These are phyloP conservation scores for Athene cunicularia DNA, from an alignment of 2,113 vertebrate genomes.

Conservation along the genomic window DNA sequence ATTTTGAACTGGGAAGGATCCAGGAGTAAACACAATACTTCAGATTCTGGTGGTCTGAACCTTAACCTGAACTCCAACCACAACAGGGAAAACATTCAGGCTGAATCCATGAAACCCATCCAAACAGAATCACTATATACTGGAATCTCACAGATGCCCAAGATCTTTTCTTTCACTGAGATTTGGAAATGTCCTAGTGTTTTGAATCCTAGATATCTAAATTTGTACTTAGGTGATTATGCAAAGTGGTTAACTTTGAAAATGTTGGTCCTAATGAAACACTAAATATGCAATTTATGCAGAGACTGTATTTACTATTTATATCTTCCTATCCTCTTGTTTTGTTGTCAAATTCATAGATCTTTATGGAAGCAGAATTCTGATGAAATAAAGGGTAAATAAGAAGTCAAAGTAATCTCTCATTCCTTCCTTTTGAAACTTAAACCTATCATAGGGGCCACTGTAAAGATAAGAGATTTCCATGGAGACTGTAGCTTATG, in stretches of 20 bases:
- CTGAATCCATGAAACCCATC: neutral
- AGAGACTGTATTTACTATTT: neutral
- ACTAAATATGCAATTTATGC: neutral
- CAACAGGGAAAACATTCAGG: neutral
- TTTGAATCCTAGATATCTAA: neutral
- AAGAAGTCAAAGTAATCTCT: neutral
- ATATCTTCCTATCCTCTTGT: neutral
- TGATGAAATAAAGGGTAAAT: neutral
- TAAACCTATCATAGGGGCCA: neutral
- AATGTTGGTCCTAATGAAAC: neutral
- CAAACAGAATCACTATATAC: neutral
- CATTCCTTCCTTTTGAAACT: neutral
- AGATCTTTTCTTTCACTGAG: neutral
- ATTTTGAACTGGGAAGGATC: neutral
- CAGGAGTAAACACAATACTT: neutral
- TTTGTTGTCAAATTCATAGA: neutral
- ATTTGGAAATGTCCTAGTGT: neutral
- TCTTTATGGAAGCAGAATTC: neutral
- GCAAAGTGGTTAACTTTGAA: neutral
- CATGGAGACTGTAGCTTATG: neutral
- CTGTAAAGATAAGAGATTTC: neutral
- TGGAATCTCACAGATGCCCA: neutral
- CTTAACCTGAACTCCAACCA: neutral
- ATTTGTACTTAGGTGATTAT: neutral
- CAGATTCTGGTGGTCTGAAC: neutral